These are phyloP conservation scores for Pristionchus fissidentatus DNA, from an alignment of 2,888 invertebrate genomes.

Conservation along the genomic window DNA sequence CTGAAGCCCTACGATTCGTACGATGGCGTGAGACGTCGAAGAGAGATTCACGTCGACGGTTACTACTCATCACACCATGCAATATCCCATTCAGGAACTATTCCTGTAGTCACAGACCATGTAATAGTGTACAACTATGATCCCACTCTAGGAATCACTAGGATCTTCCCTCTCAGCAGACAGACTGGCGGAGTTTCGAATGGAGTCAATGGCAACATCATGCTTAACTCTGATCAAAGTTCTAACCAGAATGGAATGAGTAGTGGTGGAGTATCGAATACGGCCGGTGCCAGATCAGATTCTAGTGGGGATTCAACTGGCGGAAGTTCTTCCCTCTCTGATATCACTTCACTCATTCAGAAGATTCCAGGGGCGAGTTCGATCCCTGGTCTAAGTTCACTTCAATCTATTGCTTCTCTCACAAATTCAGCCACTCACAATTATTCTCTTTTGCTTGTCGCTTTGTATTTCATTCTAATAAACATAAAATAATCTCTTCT, in stretches of 20 bases:
- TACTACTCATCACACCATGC: constrained; percentile 9
- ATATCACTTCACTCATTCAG: not conserved
- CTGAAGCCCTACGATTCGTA: not conserved
- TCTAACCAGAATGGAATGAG: not conserved
- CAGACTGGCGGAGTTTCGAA: not conserved
- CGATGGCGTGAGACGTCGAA: not conserved
- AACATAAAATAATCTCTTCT: not conserved
- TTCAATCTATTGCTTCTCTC: not conserved
- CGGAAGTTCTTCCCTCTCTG: not conserved
- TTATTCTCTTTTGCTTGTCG: not conserved
- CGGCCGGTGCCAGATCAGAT: not conserved
- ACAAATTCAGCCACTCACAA: not conserved
- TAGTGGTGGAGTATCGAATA: no score
- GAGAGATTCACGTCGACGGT: constrained; percentile 3
- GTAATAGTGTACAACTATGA: constrained; percentile 5
- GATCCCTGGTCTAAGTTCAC: not conserved
- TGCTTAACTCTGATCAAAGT: not conserved
- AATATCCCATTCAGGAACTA: not conserved
- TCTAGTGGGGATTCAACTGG: not conserved
- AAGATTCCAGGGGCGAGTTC: not conserved
- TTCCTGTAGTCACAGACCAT: not conserved
- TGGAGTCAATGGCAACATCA: constrained; percentile 1
- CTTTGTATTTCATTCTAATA: constrained; percentile 3
- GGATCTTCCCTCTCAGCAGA: not conserved
- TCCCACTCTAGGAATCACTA: not conserved